Conservation (phyloP, 2,888 invertebrate genomes). For the Drosophila flavopinicola region DNA sequence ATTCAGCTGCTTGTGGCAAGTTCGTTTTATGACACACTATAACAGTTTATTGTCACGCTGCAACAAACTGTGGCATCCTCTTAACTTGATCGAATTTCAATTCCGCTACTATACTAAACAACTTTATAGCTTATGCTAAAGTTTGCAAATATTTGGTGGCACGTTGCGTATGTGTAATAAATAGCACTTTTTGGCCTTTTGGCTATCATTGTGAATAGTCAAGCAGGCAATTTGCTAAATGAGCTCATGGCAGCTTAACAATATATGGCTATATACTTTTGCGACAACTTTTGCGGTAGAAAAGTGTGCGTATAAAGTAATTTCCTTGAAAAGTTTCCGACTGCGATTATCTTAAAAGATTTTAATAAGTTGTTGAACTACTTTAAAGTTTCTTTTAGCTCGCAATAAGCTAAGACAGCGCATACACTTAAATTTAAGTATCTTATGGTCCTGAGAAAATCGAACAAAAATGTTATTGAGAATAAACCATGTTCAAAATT, state of each 20-base stretch:
- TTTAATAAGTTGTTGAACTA: no score
- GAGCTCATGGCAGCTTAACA: no score
- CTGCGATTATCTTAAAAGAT: not conserved
- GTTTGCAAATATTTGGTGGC: slow-evolving; percentile 11
- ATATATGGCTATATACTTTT: no score
- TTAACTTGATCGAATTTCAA: slow-evolving; percentile 15
- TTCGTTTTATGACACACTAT: slow-evolving; percentile 26
- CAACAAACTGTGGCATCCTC: slow-evolving; percentile 1
- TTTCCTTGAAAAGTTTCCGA: not conserved
- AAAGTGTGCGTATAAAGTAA: no score
- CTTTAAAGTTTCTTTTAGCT: no score
- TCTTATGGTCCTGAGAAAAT: no score
- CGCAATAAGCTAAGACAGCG: no score
- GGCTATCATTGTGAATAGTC: not conserved
- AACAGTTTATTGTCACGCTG: slow-evolving; percentile 15
- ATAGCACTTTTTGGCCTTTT: slow-evolving; percentile 7
- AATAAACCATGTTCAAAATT: no score
- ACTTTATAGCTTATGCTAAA: slow-evolving; percentile 13
- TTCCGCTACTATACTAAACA: slow-evolving; percentile 1
- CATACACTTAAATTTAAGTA: no score
- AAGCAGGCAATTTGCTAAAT: not conserved
- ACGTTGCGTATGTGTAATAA: slow-evolving; percentile 56
- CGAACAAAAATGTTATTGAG: no score
- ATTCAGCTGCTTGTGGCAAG: not conserved
- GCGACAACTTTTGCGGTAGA: no score